phyloP scores from a whole-genome alignment of 2,113 vertebrate species.

The Globicephala melas region DNA sequence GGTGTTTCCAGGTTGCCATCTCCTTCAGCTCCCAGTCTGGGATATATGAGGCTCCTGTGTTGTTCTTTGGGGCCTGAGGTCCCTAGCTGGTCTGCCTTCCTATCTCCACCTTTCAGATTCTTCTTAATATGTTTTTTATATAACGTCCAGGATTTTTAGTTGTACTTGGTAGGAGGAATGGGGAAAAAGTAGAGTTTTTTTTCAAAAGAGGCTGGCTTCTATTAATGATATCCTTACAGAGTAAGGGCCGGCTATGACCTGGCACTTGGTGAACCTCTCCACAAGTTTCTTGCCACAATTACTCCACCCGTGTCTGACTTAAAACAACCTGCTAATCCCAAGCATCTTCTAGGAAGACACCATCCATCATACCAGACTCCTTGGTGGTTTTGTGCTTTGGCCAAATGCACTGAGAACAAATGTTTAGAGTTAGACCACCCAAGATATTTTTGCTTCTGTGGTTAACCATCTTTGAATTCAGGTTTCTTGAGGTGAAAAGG shows the following conservation, averaged over 20 bases:
- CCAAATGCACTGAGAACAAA: conserved; percentile 35
- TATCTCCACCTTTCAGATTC: neutral
- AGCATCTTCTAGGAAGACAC: conserved; percentile 25
- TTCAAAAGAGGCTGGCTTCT: neutral
- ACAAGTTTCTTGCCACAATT: conserved; percentile 16
- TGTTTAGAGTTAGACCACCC: conserved; percentile 24
- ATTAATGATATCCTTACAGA: neutral
- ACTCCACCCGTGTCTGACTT: neutral
- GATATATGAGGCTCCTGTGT: neutral
- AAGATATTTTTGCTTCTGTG: conserved; percentile 52
- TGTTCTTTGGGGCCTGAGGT: neutral
- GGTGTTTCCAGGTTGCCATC: neutral
- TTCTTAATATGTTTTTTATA: neutral
- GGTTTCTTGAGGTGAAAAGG: conserved; percentile 51
- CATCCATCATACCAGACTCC: neutral
- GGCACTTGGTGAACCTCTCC: neutral
- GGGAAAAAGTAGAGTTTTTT: neutral
- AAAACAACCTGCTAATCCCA: conserved; percentile 14
- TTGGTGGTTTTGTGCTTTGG: conserved; percentile 42
- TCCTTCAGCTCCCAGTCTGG: neutral
- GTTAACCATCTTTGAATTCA: conserved; percentile 54
- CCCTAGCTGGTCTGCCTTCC: neutral
- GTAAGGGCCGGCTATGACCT: neutral
- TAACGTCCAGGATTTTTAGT: neutral
- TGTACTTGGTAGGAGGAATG: neutral